These are phyloP conservation scores for Chloebia gouldiae DNA, from an alignment of 2,113 vertebrate species.

Conservation along the genomic window DNA sequence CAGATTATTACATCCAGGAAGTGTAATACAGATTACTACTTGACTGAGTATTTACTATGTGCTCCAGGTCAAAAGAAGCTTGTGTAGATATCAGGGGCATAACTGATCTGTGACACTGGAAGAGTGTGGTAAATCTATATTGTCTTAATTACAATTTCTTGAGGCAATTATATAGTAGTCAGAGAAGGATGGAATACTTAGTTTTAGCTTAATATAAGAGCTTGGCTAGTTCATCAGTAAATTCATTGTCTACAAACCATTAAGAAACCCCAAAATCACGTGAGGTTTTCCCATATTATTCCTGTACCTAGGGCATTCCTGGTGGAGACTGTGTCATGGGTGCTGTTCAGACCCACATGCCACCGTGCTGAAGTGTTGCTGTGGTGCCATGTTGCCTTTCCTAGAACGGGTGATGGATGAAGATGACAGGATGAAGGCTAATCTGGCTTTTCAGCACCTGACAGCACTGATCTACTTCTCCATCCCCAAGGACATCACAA, in stretches of 20 bases:
- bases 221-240: neutral
- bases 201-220: neutral
- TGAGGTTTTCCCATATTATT: neutral
- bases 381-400: neutral
- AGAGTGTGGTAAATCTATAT: neutral
- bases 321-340: accelerated
- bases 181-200: neutral
- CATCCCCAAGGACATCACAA: neutral
- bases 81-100: neutral
- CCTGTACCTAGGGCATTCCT: neutral
- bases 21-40: neutral
- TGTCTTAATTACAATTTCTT: neutral
- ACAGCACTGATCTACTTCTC: neutral
- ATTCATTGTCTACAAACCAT: neutral
- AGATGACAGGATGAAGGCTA: neutral
- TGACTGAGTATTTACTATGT: neutral
- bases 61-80: neutral
- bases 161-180: neutral
- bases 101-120: neutral
- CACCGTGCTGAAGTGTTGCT: neutral
- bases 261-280: accelerated
- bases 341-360: accelerated
- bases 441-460: neutral
- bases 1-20: neutral
- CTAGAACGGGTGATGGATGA: neutral